These are phyloP conservation scores for Serilophus lunatus DNA, from an alignment of 2,113 vertebrate species.

Conservation along the genomic window DNA sequence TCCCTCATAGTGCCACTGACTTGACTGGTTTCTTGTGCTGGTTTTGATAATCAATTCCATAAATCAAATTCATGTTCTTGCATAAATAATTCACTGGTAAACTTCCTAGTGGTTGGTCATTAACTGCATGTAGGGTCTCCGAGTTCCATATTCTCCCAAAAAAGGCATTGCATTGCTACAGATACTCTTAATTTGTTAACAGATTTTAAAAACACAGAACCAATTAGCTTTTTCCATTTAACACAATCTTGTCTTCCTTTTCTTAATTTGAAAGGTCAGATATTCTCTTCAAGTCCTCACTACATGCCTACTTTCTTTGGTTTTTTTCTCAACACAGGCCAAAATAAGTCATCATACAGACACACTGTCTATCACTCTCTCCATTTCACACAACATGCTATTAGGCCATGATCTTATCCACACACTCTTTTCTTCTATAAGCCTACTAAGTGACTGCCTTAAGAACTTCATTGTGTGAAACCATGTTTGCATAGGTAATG, in stretches of 20 bases:
- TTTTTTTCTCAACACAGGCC: background rate
- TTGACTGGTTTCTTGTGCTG: background rate
- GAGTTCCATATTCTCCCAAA: background rate
- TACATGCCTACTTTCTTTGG: accelerated
- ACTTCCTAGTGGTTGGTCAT: background rate
- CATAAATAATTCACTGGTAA: background rate
- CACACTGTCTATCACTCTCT: background rate
- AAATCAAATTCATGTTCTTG: background rate
- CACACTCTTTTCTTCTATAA: background rate
- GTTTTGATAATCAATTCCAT: background rate
- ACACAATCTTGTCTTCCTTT: background rate
- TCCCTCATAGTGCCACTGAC: background rate
- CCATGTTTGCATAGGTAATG: background rate
- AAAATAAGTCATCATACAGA: background rate
- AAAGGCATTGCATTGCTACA: background rate
- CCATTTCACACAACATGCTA: background rate
- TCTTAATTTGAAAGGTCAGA: background rate
- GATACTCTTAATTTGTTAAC: background rate
- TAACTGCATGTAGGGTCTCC: background rate
- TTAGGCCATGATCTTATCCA: background rate
- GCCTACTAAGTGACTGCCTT: background rate
- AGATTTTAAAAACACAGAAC: background rate
- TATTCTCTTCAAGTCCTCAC: background rate
- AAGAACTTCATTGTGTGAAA: background rate
- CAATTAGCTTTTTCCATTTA: background rate